These are phyloP conservation scores for Pterocles burchelli DNA, from an alignment of 2,113 vertebrate species.

Conservation along the genomic window DNA sequence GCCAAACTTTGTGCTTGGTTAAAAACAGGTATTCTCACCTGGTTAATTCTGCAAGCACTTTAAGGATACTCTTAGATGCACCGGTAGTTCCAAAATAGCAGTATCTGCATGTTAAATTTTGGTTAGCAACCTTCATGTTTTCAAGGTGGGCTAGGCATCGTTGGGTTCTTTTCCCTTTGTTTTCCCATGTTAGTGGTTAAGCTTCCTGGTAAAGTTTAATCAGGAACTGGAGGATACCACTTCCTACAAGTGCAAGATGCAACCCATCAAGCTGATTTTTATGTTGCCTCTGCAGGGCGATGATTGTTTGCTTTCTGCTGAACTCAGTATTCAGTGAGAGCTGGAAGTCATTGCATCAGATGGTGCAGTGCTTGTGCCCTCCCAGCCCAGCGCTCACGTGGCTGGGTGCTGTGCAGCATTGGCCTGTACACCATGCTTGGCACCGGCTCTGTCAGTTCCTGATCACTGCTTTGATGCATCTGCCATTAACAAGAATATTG, in stretches of 20 bases:
- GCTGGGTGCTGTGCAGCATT: neutral
- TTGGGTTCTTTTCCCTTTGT: neutral
- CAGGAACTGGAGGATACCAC: neutral
- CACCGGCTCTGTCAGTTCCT: neutral
- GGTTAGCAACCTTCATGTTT: neutral
- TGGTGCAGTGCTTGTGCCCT: neutral
- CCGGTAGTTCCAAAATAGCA: neutral
- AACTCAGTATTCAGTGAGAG: neutral
- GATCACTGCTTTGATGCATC: neutral
- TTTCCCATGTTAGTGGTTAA: neutral
- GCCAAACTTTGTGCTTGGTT: neutral
- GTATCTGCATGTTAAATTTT: neutral
- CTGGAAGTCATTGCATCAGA: neutral
- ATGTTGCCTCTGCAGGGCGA: fast-evolving
- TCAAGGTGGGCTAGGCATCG: neutral
- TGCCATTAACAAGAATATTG: neutral
- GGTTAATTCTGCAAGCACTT: neutral
- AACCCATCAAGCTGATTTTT: neutral
- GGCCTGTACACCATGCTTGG: neutral
- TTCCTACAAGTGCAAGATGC: neutral
- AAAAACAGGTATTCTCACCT: neutral
- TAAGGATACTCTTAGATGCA: neutral
- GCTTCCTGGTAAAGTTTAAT: neutral
- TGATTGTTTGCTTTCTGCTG: neutral
- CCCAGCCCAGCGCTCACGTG: fast-evolving